Conservation (phyloP, 2,113 vertebrate genomes). For the Apteryx owenii region DNA sequence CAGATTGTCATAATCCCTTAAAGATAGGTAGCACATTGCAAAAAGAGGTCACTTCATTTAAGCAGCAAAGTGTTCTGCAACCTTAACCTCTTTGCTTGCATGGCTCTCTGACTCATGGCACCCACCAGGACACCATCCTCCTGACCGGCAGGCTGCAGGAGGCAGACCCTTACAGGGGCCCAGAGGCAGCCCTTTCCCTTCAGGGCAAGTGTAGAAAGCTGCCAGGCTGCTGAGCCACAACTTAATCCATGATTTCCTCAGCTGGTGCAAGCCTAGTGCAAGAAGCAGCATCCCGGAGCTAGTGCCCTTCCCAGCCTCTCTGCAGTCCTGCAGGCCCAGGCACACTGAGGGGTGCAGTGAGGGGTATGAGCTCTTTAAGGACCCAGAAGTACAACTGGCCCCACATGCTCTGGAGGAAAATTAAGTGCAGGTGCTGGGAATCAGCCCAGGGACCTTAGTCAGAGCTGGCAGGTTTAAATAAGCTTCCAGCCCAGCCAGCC, state of each 20-base stretch:
- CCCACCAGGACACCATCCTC: too few species aligned
- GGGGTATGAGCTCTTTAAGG: fast-evolving
- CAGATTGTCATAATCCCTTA: background rate
- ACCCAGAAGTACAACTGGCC: background rate
- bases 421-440: slow-evolving; percentile 12
- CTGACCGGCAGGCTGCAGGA: fast-evolving
- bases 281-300: background rate
- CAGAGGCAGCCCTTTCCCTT: background rate
- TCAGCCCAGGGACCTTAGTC: background rate
- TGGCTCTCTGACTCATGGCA: background rate
- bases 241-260: background rate
- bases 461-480: background rate
- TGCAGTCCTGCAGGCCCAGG: background rate
- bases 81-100: background rate
- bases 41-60: background rate
- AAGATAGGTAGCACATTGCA: background rate
- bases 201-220: background rate
- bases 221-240: too few species aligned
- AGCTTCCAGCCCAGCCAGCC: background rate
- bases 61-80: background rate
- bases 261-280: background rate
- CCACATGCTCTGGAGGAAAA: background rate
- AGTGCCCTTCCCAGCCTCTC: too few species aligned
- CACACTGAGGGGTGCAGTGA: background rate
- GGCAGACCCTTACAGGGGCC: background rate